Percentiles rank a stretch among this genome's conserved stretches.
These are phyloP conservation scores for pig (Sus scrofa) DNA, from an alignment of 2,113 vertebrate genomes.

Conservation along the genomic window DNA sequence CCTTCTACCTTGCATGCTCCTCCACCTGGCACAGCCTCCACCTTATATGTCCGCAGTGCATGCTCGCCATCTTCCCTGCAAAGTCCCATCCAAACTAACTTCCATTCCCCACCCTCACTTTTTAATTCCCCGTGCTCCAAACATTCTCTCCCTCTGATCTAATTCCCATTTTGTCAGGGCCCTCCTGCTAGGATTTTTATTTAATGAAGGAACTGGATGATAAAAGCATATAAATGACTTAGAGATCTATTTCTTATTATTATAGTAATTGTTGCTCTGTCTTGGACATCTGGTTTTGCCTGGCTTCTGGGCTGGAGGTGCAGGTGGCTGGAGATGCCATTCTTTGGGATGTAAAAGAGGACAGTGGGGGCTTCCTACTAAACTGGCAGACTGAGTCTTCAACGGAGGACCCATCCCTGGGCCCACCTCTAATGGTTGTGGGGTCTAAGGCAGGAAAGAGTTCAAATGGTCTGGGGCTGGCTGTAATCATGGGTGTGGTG, in stretches of 20 bases:
- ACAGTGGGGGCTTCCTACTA: not conserved
- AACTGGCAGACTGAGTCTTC: not conserved
- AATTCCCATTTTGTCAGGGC: not conserved
- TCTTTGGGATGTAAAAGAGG: not conserved
- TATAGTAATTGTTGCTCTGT: not conserved
- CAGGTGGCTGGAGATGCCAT: not conserved
- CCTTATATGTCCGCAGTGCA: not conserved
- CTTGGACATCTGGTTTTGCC: not conserved
- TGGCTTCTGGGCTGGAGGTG: not conserved
- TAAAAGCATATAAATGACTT: not conserved
- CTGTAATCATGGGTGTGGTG: too few relatives aligned
- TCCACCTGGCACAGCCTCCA: not conserved
- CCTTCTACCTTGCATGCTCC: not conserved
- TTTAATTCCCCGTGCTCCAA: not conserved
- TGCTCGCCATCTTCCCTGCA: not conserved
- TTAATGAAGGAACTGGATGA: not conserved
- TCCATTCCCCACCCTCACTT: not conserved
- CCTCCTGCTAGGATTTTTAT: slow-evolving; percentile 15
- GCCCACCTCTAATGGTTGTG: not conserved
- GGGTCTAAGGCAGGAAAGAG: not conserved
- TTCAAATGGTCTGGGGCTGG: too few relatives aligned
- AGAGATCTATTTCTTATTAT: not conserved
- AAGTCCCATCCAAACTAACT: not conserved
- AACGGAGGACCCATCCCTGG: not conserved
- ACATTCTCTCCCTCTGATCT: not conserved